Evolutionary conservation across 2,797 vertebrate species (phyloP), one percentile per base, ranked within the genome.

Genomic region (Eleutherodactylus coqui): DNA sequence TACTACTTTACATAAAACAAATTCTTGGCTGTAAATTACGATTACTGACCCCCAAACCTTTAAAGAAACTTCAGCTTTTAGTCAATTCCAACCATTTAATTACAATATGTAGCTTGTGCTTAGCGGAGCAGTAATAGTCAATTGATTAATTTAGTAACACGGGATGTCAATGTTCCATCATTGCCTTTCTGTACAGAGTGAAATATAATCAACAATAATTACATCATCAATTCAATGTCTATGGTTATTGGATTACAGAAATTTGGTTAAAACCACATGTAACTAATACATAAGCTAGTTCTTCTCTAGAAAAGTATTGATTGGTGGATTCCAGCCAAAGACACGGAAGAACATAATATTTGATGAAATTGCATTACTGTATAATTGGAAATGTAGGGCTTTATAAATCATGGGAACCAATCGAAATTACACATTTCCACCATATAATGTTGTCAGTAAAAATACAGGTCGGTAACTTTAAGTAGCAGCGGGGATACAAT

Each of bases 71-170:
- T 80, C 34, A 83, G 7, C 75, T 89, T 88, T 88, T 90, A 88
- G 87, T 89, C 91, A 90, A 89, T 91, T 88, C 87, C 89, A 87
- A 92, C 92, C 91, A 92, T 93, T 93, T 89, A 91, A 89, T 92
- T 92, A 91, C 91, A 91, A 91, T 89, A 89, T 88, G 85, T 88
- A 92, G 91, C 91, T 91, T 92, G 91, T 60, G 89, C 92, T 93
- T 92, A 93, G 88, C 78, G 85, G 90, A 92, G 89, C 91, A 92
- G 88, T 90, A 64, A 89, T 89, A 81, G 86, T 89, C 88, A 92
- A 93, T 93, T 92, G 93, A 93, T 93, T 93, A 91, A 92, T 91
- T 91, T 91, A 94, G 94, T 94, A 91, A 88, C 87, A 90, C 89
- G 85, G 87, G 88, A 89, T 91, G 80, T 90, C 79, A 2, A 85